Conservation (phyloP, 2,797 vertebrate species). For the Aeoliscus strigatus region DNA sequence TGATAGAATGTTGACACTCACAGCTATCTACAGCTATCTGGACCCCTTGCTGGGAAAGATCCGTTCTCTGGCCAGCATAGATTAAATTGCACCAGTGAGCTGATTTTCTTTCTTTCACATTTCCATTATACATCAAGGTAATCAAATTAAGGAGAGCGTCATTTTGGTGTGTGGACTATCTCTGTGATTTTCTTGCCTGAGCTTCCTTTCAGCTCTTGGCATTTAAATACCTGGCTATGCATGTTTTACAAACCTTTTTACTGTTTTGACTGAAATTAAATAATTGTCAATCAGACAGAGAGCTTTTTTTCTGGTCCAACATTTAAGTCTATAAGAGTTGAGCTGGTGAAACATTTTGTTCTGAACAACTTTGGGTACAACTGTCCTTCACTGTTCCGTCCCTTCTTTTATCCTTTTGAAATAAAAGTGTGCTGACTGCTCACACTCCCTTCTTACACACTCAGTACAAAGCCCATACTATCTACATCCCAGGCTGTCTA, state of each 20-base stretch:
- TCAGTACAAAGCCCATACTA: constrained; percentile 29
- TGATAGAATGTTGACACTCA: constrained; percentile 22
- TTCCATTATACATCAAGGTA: too few relatives aligned
- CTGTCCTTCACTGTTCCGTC: constrained; percentile 3
- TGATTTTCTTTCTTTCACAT: constrained; percentile 16
- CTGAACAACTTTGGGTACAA: not conserved
- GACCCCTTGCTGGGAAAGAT: constrained; percentile 17
- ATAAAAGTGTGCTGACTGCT: constrained; percentile 12
- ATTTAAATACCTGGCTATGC: too few relatives aligned
- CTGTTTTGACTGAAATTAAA: not conserved
- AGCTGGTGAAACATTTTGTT: not conserved
- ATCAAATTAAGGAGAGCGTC: too few relatives aligned
- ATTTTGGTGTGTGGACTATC: too few relatives aligned
- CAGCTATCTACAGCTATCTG: constrained; percentile 1
- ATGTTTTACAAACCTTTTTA: too few relatives aligned
- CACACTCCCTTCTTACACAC: constrained; percentile 17
- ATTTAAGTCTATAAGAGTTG: constrained; percentile 5
- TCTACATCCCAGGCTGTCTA: constrained; percentile 27
- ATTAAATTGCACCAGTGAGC: constrained; percentile 24
- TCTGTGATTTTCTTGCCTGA: too few relatives aligned
- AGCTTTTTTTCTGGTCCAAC: not conserved
- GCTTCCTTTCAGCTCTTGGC: too few relatives aligned
- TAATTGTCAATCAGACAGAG: not conserved
- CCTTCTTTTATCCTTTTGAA: constrained; percentile 5
- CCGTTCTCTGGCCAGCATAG: constrained; percentile 4